phyloP scores from a whole-genome alignment of 2,888 invertebrate genomes.

The Tribolium freemani region DNA sequence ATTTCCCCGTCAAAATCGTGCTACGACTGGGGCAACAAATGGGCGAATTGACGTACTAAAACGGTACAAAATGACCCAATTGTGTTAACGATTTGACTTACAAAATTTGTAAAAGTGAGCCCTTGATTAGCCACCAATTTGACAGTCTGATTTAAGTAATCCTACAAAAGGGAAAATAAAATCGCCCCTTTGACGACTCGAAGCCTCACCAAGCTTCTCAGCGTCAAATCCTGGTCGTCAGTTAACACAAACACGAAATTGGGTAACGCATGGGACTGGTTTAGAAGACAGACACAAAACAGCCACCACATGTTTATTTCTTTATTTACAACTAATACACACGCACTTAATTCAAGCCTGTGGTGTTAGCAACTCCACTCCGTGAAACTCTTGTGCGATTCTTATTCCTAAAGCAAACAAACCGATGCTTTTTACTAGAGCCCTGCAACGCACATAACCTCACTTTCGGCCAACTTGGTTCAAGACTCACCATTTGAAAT shows the following conservation, averaged over 20 bases:
- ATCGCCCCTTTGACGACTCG: neutral
- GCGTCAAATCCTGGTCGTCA: constrained; percentile 87
- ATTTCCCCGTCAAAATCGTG: constrained; percentile 86
- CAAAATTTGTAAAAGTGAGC: constrained; percentile 80
- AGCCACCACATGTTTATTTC: neutral
- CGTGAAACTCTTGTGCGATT: constrained; percentile 83
- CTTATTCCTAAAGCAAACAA: constrained; percentile 76
- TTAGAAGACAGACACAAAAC: neutral
- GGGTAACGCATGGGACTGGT: constrained; percentile 63
- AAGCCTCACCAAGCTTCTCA: constrained; percentile 81
- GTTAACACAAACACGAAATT: constrained; percentile 86
- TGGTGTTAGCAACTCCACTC: constrained; percentile 71
- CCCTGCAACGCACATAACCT: constrained; percentile 42
- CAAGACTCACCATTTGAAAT: constrained; percentile 41
- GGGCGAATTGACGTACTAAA: constrained; percentile 86
- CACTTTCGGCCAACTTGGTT: constrained; percentile 11
- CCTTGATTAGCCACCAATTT: constrained; percentile 76
- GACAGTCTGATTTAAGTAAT: constrained; percentile 76
- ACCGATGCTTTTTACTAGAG: constrained; percentile 41
- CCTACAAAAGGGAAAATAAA: constrained; percentile 64
- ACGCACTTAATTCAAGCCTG: constrained; percentile 21
- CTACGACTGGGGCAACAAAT: constrained; percentile 94
- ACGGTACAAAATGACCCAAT: constrained; percentile 22
- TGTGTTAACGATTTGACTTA: constrained; percentile 68
- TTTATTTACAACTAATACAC: constrained; percentile 27